phyloP scores from a whole-genome alignment of 2,113 vertebrate genomes.

The Anser cygnoides region DNA sequence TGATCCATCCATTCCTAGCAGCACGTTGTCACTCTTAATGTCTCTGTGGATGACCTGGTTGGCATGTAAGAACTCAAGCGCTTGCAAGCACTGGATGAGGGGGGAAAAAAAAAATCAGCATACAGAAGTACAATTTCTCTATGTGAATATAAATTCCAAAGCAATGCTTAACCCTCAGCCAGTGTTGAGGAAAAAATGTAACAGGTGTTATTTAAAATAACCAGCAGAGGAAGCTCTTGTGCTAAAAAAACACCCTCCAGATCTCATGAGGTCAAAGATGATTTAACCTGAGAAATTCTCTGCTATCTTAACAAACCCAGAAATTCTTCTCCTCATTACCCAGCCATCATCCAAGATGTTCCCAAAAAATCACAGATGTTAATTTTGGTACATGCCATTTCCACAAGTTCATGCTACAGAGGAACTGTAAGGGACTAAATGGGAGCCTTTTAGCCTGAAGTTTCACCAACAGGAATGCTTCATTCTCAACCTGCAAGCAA shows the following conservation, averaged over 20 bases:
- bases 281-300: neutral
- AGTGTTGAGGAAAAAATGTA: neutral
- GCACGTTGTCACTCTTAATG: conserved; percentile 98
- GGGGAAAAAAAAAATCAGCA: neutral
- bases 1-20: conserved; percentile 98
- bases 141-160: neutral
- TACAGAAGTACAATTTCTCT: neutral
- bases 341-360: neutral
- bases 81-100: conserved; percentile 91
- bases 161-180: neutral
- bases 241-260: neutral
- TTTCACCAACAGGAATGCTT: neutral
- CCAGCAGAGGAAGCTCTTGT: conserved; percentile 56
- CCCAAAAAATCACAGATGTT: neutral
- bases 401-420: neutral
- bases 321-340: neutral
- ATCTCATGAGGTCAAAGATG: neutral
- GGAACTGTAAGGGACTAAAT: neutral
- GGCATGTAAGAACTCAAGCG: conserved; percentile 94
- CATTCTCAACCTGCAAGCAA: neutral
- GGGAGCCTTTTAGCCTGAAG: neutral
- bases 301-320: neutral
- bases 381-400: neutral
- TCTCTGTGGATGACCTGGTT: conserved; percentile 99
- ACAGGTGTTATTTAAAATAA: neutral